Evolutionary conservation across 2,797 vertebrate genomes (phyloP), one percentile per base, ranked within the genome.

Genomic region (Moxostoma hubbsi): DNA sequence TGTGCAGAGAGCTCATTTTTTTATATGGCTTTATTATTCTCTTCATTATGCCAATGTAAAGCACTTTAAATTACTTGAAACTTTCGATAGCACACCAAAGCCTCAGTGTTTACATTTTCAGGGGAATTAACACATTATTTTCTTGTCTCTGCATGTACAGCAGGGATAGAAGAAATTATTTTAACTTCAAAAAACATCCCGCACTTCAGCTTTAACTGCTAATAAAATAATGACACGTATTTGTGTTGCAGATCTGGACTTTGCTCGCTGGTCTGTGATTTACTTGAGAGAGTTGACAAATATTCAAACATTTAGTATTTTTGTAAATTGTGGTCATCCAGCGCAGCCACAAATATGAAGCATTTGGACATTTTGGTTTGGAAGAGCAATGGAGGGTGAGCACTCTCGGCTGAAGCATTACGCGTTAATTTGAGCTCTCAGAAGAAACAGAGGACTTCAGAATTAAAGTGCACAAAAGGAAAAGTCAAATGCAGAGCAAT

Each of bases 241-340:
- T 9, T 4, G 57, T 57, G 43, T 4, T 13, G 47, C n/a, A 46
- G 36, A 5, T 67, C 63, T 57, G 16, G 13, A 59, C 64, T 68
- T 51, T 36, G 9, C 53, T 76, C 18, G 10, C 13, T 77, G 46
- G 16, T 53, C 24, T 66, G 16, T 16, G 59, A 69, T 78, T 78
- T 82, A 69, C 49, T 63, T 77, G 58, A 79, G 57, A 85, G 71
- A 85, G 64, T 47, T 45, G 50, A 78, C 59, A 74, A 80, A 77
- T 72, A 77, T 67, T 80, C 45, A 57, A 36, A 83, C 47, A 72
- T 81, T 74, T 49, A 71, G 43, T 64, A 64, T 67, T 92, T 91
- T 90, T 92, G 89, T 91, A 88, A 91, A 89, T 93, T 92, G 93
- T 90, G 93, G 92, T 92, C 93, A 93, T 91, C 88, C 89, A 90